A percentile compares a stretch with the other conserved stretches of the same genome.
Evolutionary conservation across 2,113 vertebrate species (phyloP).

Genomic region (Poecile atricapillus): DNA sequence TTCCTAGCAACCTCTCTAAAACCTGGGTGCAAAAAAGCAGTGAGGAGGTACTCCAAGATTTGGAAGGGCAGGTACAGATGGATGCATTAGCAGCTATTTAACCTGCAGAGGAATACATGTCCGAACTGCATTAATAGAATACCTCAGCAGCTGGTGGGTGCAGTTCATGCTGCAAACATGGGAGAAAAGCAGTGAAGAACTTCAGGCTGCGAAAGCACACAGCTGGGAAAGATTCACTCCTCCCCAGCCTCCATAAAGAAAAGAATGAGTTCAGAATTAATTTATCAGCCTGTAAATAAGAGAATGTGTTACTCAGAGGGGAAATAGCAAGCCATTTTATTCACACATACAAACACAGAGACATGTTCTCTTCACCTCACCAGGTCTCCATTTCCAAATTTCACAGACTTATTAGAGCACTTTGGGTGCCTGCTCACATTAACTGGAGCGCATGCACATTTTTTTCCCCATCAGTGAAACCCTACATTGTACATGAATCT

Average conservation of each 20-base stretch:
- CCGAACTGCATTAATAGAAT: background rate
- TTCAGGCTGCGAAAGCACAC: background rate
- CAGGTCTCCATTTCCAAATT: background rate
- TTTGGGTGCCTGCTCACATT: background rate
- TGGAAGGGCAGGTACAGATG: background rate
- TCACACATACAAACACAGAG: background rate
- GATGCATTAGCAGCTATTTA: background rate
- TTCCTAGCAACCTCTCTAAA: background rate
- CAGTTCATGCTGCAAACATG: background rate
- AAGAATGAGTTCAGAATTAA: background rate
- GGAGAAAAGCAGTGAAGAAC: background rate
- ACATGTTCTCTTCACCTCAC: background rate
- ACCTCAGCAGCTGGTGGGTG: background rate
- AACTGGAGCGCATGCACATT: rapidly evolving
- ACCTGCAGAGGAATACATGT: background rate
- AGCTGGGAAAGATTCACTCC: background rate
- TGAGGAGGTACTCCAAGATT: background rate
- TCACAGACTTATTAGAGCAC: background rate
- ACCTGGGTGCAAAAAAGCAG: background rate
- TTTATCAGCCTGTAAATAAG: background rate
- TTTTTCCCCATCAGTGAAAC: background rate
- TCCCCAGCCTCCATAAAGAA: background rate
- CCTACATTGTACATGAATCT: background rate
- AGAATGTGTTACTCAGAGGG: background rate
- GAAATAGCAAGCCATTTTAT: background rate